A percentile compares a stretch with the other conserved stretches of the same genome.
phyloP scores from a whole-genome alignment of 2,113 vertebrate genomes.

The Takifugu bimaculatus region DNA sequence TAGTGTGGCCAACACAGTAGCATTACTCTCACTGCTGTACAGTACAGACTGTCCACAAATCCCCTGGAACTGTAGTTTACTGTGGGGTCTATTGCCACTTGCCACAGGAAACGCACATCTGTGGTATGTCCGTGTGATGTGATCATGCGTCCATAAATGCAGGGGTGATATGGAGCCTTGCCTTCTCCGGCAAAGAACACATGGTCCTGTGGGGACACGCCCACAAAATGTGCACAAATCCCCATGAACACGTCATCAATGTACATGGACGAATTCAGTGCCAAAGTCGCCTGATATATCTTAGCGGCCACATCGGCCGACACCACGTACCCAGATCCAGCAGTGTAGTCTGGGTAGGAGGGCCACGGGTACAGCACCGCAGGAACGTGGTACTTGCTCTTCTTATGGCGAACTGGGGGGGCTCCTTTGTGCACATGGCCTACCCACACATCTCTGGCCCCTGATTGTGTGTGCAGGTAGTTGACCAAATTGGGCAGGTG shows the following conservation, averaged over 20 bases:
- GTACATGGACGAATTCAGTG: conserved; percentile 85
- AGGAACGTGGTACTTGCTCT: conserved; percentile 88
- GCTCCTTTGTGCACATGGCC: conserved; percentile 86
- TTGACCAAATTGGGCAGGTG: conserved; percentile 88
- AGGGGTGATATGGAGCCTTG: conserved; percentile 85
- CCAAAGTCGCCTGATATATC: conserved; percentile 82
- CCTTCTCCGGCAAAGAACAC: conserved; percentile 89
- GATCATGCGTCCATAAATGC: conserved; percentile 93
- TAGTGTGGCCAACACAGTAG: conserved; percentile 81
- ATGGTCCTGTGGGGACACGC: conserved; percentile 83
- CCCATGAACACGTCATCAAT: conserved; percentile 98
- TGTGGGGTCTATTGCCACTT: conserved; percentile 73
- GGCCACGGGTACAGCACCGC: conserved; percentile 88
- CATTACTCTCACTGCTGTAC: conserved; percentile 78
- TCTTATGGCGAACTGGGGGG: conserved; percentile 81
- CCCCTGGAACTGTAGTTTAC: conserved; percentile 71
- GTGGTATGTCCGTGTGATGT: conserved; percentile 86
- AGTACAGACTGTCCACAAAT: conserved; percentile 78
- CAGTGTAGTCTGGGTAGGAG: conserved; percentile 91
- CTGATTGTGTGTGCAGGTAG: conserved; percentile 76
- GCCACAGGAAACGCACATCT: conserved; percentile 83
- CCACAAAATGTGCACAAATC: conserved; percentile 86
- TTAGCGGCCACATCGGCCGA: conserved; percentile 85
- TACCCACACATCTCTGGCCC: conserved; percentile 81
- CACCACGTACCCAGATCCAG: conserved; percentile 87